Base-by-base conservation (phyloP, 2,797 vertebrate genomes). In the Eleutherodactylus coqui region DNA sequence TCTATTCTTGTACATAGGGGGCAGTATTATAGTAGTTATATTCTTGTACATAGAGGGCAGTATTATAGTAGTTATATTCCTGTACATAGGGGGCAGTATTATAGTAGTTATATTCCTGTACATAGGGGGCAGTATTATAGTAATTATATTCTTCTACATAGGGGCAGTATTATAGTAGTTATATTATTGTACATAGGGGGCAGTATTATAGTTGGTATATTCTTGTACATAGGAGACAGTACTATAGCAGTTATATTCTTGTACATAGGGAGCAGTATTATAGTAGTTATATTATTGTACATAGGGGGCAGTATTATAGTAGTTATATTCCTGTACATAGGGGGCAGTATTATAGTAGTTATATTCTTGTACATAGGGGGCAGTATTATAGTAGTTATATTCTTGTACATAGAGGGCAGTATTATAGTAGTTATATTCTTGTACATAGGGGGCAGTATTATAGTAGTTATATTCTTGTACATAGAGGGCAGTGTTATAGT, bases 361-460 rank as follows among this genome's bases (percentile, higher is more conserved):
- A n/a, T n/a, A n/a, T n/a, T 16, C 14, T 49, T 14, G 47, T 49
- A 49, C 47, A 49, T 49, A 49, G 47, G 47, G n/a, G 16, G 49
- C 17, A 51, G 49, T 51, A 51, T 51, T 51, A 51, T 62, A 62
- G 60, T 62, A 62, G 60, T 32, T 62, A 62, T 62, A 62, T 32
- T 32, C 60, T 62, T n/a, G n/a, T n/a, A 14, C 13, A 62, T 29
- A 62, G 58, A n/a, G 58, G 29, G 58, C 14, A 29, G 27, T 62
- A 62, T 62, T 62, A 62, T 29, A 62, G 58, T 62, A 62, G n/a
- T n/a, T n/a, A n/a, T n/a, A n/a, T n/a, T 62, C 58, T 32, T 62
- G 60, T 62, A 62, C 16, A 62, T 32, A 62, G 27, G 29, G n/a
- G 7, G 60, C 29, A 62, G 60, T 62, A 62, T 62, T 32, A 32